phyloP scores from a whole-genome alignment of 2,888 invertebrate species.

The Acronicta psi region DNA sequence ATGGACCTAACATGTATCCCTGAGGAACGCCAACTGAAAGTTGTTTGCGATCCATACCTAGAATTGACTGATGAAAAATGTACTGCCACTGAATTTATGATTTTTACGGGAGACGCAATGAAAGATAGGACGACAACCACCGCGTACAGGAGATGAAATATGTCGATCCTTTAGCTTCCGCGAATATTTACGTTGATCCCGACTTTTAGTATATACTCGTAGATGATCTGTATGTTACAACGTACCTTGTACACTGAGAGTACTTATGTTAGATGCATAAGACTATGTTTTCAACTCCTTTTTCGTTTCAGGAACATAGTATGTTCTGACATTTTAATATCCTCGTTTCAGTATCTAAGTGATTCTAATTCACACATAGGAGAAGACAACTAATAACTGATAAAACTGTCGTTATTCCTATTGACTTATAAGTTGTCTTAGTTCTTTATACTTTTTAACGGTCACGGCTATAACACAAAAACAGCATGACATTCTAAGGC shows the following conservation, averaged over 20 bases:
- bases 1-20: slow-evolving; percentile 44
- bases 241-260: slow-evolving; percentile 23
- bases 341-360: no score
- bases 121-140: slow-evolving; percentile 66
- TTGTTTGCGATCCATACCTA: slow-evolving; percentile 63
- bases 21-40: slow-evolving; percentile 52
- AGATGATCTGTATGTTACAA: slow-evolving; percentile 40
- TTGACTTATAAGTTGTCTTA: no score
- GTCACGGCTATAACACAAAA: no score
- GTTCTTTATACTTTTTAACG: neutral
- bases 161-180: slow-evolving; percentile 59
- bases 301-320: no score
- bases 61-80: slow-evolving; percentile 83
- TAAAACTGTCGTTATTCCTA: no score
- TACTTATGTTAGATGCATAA: slow-evolving; percentile 21
- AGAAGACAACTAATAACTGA: no score
- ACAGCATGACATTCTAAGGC: neutral
- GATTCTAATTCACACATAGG: no score
- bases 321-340: no score
- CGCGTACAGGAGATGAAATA: slow-evolving; percentile 62
- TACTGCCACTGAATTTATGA: slow-evolving; percentile 75
- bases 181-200: slow-evolving; percentile 46
- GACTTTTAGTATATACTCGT: slow-evolving; percentile 23
- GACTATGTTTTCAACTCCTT: no score
- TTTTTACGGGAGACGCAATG: slow-evolving; percentile 66